Evolutionary conservation across 2,113 vertebrate genomes (phyloP).

Genomic region (Albula goreensis): DNA sequence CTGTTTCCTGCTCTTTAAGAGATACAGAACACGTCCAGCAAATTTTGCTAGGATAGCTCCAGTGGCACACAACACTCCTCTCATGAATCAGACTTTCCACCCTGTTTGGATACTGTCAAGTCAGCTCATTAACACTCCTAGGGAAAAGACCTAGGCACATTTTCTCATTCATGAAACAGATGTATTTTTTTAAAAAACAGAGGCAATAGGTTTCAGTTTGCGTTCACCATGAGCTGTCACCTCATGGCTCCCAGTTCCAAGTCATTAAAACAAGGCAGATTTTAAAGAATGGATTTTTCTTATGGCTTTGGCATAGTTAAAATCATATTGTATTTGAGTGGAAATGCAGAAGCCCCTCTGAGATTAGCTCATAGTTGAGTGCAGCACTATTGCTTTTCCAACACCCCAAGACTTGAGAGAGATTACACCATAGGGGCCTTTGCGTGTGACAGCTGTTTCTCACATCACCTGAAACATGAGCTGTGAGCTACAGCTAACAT

Average conservation of each 20-base stretch:
- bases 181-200: neutral
- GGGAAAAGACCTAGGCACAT: neutral
- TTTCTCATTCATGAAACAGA: neutral
- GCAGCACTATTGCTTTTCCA: slow-evolving; percentile 13
- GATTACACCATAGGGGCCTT: neutral
- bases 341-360: neutral
- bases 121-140: neutral
- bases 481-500: neutral
- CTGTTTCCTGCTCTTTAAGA: slow-evolving; percentile 62
- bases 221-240: neutral
- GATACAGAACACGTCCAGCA: slow-evolving; percentile 38
- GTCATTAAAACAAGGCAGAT: neutral
- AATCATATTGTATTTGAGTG: neutral
- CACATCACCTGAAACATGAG: slow-evolving; percentile 3
- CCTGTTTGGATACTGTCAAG: neutral
- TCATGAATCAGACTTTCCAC: neutral
- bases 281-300: neutral
- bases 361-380: neutral
- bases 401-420: neutral
- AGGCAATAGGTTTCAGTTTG: neutral
- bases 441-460: neutral
- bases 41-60: slow-evolving; percentile 15
- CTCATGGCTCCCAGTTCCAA: neutral
- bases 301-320: neutral
- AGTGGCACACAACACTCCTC: neutral